Conservation (phyloP, 2,888 invertebrate species). For the Hylaea fasciaria region DNA sequence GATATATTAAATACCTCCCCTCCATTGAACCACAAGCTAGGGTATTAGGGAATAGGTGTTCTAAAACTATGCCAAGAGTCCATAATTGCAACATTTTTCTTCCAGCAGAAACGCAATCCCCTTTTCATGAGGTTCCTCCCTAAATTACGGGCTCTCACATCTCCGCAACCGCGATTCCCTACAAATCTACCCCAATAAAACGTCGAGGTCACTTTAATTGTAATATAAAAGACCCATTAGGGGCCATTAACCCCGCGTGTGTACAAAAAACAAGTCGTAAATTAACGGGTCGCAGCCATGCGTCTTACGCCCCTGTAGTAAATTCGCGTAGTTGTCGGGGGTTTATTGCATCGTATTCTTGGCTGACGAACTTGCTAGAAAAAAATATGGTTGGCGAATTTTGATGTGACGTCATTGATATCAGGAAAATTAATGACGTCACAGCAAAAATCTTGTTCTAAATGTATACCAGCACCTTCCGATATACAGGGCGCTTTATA, state of each 20-base stretch:
- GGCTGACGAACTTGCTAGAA: conserved; percentile 22
- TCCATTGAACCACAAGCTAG: too few species aligned
- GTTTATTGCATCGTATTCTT: conserved; percentile 38
- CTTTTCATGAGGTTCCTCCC: conserved; percentile 8
- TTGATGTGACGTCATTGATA: background rate
- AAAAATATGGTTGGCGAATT: background rate
- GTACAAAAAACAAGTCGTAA: conserved; percentile 81
- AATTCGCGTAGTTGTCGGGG: conserved; percentile 55
- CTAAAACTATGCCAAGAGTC: too few species aligned
- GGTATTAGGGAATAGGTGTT: too few species aligned
- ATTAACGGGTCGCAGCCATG: conserved; percentile 71
- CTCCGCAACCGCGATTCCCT: conserved; percentile 40
- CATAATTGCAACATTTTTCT: background rate
- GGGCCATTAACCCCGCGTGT: conserved; percentile 72
- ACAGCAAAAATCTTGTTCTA: too few species aligned
- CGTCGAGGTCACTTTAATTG: conserved; percentile 67
- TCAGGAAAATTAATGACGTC: too few species aligned
- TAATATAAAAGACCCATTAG: conserved; percentile 76
- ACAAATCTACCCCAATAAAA: conserved; percentile 51
- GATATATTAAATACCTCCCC: too few species aligned
- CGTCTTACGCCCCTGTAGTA: conserved; percentile 66
- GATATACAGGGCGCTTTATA: too few species aligned
- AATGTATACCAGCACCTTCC: too few species aligned
- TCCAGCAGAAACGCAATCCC: conserved; percentile 10
- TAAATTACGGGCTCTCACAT: conserved; percentile 27